Conservation (phyloP, 92 coral and sea anemone species). For the Epizoanthus illoricatus region DNA sequence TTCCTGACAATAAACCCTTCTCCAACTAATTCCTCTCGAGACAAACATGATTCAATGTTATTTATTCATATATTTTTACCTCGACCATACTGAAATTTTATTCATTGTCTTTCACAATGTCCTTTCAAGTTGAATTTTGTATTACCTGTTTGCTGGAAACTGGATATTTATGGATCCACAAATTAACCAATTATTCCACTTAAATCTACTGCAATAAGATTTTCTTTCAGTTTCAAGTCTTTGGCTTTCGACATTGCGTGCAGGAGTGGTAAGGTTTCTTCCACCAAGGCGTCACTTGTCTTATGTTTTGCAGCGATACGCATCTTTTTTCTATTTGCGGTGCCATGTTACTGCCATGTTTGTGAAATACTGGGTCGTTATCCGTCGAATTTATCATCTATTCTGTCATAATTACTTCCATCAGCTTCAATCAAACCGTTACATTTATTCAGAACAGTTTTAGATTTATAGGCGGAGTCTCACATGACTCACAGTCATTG, state of each 20-base stretch:
- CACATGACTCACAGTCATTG: not conserved
- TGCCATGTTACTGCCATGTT: slow-evolving; percentile 19
- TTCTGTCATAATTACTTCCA: slow-evolving; percentile 31
- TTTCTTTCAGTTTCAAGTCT: not conserved
- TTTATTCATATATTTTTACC: too few species aligned
- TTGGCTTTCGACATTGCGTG: slow-evolving; percentile 27
- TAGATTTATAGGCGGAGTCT: not conserved
- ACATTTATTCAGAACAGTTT: not conserved
- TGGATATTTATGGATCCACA: too few species aligned
- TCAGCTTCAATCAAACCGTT: slow-evolving; percentile 28
- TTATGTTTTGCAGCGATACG: slow-evolving; percentile 1
- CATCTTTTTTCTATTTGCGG: slow-evolving; percentile 18
- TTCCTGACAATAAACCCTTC: too few species aligned
- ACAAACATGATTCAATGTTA: too few species aligned
- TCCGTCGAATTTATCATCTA: slow-evolving; percentile 10
- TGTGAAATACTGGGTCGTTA: slow-evolving; percentile 13
- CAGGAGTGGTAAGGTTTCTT: not conserved
- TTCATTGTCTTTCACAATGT: too few species aligned
- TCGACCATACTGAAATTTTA: too few species aligned
- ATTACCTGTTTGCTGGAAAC: too few species aligned
- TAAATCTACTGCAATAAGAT: not conserved
- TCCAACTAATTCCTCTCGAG: too few species aligned
- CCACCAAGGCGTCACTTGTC: slow-evolving; percentile 21
- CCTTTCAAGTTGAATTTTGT: too few species aligned
- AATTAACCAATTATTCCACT: not conserved